Evolutionary conservation across 2,888 invertebrate genomes (phyloP).

Genomic region (Drosophila formosana): DNA sequence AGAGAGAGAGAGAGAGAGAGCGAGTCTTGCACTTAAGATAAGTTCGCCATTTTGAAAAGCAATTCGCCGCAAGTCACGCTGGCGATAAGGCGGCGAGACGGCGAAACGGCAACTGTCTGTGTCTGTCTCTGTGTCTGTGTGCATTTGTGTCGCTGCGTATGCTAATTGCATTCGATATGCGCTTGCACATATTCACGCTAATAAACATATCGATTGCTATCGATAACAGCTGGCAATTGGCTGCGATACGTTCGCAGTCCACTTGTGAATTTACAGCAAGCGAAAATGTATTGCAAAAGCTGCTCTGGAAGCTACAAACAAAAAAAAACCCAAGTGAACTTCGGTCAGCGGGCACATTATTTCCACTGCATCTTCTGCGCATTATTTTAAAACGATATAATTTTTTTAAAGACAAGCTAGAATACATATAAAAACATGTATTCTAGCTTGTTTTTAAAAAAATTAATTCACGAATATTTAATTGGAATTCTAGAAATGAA

Average conservation of each 20-base stretch:
- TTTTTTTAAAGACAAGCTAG: too few species aligned
- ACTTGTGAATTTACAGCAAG: neutral
- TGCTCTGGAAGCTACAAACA: too few species aligned
- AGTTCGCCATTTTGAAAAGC: constrained; percentile 38
- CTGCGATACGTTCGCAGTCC: constrained; percentile 9
- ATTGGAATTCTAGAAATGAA: too few species aligned
- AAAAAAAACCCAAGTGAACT: too few species aligned
- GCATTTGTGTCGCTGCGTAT: neutral
- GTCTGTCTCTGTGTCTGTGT: constrained; percentile 22
- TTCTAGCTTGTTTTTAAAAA: too few species aligned
- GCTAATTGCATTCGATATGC: constrained; percentile 59
- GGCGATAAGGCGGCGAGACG: constrained; percentile 34
- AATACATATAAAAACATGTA: too few species aligned
- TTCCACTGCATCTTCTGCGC: too few species aligned
- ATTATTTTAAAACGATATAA: too few species aligned
- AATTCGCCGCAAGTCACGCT: constrained; percentile 44
- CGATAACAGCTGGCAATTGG: constrained; percentile 20
- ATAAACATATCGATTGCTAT: constrained; percentile 30
- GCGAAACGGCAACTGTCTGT: neutral
- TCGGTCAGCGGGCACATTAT: too few species aligned
- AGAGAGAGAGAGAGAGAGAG: too few species aligned
- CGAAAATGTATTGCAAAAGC: too few species aligned
- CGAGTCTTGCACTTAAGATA: neutral
- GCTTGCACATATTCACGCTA: constrained; percentile 6
- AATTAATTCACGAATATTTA: too few species aligned